Evolutionary conservation across 2,113 vertebrate genomes (phyloP).

Genomic region (Pundamilia nyererei): DNA sequence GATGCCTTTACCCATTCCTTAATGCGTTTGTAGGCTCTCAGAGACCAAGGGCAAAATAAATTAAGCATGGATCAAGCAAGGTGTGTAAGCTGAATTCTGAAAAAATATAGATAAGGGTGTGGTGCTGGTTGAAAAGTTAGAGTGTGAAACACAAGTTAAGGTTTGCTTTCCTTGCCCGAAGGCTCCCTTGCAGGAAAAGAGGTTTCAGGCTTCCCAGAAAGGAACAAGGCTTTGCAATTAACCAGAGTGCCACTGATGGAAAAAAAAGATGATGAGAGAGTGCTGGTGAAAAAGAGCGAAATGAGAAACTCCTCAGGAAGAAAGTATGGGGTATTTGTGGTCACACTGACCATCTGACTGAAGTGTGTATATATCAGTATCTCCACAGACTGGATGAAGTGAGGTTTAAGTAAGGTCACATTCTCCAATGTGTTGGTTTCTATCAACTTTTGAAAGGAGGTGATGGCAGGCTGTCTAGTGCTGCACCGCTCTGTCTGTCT

Average conservation of each 20-base stretch:
- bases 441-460: background rate
- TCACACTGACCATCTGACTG: background rate
- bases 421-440: background rate
- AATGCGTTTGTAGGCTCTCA: background rate
- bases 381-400: background rate
- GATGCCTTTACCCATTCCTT: background rate
- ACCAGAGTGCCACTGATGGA: constrained; percentile 29
- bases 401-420: background rate
- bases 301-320: background rate
- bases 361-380: background rate
- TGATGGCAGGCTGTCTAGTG: constrained; percentile 22
- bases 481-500: background rate
- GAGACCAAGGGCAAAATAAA: constrained; percentile 13
- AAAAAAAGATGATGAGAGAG: background rate
- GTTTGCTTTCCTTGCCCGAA: constrained; percentile 22
- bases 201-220: constrained; percentile 22
- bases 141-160: background rate
- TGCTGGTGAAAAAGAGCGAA: background rate
- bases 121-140: background rate
- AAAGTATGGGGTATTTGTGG: background rate
- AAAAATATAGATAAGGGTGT: background rate
- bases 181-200: constrained; percentile 20
- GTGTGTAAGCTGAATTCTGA: background rate
- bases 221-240: constrained; percentile 62
- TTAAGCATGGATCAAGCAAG: background rate